Evolutionary conservation across 2,797 vertebrate genomes (phyloP), one percentile per base, ranked within the genome.

Genomic region (Manis javanica): DNA sequence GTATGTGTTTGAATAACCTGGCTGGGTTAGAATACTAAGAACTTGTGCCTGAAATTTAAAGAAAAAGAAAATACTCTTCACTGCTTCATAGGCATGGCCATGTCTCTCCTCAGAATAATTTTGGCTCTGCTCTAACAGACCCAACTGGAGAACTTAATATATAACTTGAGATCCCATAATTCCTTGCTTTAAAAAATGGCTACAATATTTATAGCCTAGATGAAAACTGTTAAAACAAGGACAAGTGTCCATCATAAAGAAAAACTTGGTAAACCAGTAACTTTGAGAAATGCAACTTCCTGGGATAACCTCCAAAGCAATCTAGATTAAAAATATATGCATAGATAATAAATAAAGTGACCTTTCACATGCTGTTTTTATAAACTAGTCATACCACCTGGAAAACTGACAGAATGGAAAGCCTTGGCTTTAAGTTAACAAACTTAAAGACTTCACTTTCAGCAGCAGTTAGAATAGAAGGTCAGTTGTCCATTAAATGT

Each of bases 271-370:
- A 69, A 85, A 71, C 31, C 9, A 85, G 34, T 72, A 61, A 11
- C 21, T 71, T 81, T 94, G 39, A 82, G 82, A 90, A 90, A 85
- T 55, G 24, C 57, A 84, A 3, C 37, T 92, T 96, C 34, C 37
- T 71, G 23, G 61, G 31, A 68, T 84, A 74, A 15, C 74, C 61
- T 83, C n/a, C 57, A 88, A 68, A 83, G 51, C 78, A 53, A 87
- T 46, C 29, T 68, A 90, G 37, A 87, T 75, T 75, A 46, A 57
- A 95, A 92, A 23, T 3, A 39, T 23, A 53, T 42, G 46, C 26
- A 23, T 61, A 81, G 15, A 19, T 68, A 92, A 85, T 66, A 81
- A 84, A 53, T 85, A 77, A 94, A 31, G 9, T 66, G 61, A 5
- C 10, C 23, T 94, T 92, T n/a, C 26, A 23, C 59, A 10, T 29